Evolutionary conservation across 37 sponge, comb jelly and placozoan genomes (phyloP).

Genomic region (Petrosia ficiformis): DNA sequence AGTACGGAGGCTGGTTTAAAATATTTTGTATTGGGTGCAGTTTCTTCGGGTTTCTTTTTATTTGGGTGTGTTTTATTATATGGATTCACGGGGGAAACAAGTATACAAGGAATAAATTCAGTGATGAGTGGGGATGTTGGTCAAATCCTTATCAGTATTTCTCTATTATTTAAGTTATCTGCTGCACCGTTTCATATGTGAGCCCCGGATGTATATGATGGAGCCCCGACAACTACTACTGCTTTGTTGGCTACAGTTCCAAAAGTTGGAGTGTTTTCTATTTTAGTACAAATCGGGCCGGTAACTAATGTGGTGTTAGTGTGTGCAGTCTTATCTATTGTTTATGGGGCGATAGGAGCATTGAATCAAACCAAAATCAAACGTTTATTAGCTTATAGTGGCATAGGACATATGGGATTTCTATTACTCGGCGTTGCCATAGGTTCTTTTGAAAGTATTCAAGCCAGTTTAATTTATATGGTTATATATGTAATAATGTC

Average conservation of each 20-base stretch:
- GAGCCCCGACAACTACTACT: slow-evolving; percentile 52
- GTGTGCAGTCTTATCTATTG: slow-evolving; percentile 62
- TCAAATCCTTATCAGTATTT: too few species aligned
- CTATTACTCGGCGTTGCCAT: slow-evolving; percentile 61
- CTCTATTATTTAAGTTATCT: too few species aligned
- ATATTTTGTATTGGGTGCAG: too few species aligned
- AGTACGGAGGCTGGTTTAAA: slow-evolving; percentile 63
- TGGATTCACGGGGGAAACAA: slow-evolving; percentile 44
- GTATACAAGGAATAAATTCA: too few species aligned
- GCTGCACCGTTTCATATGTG: slow-evolving; percentile 79
- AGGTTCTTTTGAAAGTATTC: slow-evolving; percentile 67
- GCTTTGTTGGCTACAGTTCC: slow-evolving; percentile 60
- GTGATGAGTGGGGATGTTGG: too few species aligned
- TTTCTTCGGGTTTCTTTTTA: too few species aligned
- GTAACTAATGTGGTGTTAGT: too few species aligned
- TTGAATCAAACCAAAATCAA: slow-evolving; percentile 79
- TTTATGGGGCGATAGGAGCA: slow-evolving; percentile 71
- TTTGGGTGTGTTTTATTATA: slow-evolving; percentile 65
- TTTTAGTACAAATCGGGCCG: slow-evolving; percentile 74
- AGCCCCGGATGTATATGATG: slow-evolving; percentile 78
- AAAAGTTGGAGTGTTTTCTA: slow-evolving; percentile 54
- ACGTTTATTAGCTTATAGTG: slow-evolving; percentile 78
- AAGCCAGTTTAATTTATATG: slow-evolving; percentile 70
- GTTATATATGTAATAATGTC: slow-evolving; percentile 74
- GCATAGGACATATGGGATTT: slow-evolving; percentile 79